Evolutionary conservation across 1,140 invertebrate species (phyloP).

Genomic region (Oscheius sp.): DNA sequence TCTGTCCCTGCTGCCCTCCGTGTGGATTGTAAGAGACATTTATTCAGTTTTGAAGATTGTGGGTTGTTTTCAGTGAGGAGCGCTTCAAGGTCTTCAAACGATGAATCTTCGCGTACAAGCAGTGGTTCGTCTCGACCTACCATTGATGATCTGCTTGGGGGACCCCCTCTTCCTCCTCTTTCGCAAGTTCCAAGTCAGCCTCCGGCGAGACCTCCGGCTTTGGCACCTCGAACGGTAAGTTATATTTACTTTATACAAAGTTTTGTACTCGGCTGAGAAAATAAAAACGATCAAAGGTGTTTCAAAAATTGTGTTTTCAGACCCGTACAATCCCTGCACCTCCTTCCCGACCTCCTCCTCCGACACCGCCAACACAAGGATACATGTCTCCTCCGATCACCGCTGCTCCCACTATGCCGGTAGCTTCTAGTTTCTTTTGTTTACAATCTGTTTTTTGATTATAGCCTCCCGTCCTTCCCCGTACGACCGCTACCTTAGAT

Average conservation of each 20-base stretch:
- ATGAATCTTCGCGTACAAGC: neutral
- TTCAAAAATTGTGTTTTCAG: neutral
- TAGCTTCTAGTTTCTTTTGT: neutral
- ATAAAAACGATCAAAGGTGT: neutral
- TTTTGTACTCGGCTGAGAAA: too few species aligned
- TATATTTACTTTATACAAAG: neutral
- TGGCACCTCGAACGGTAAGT: neutral
- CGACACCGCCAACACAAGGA: constrained; percentile 18
- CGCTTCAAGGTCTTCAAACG: neutral
- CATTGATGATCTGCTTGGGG: constrained; percentile 10
- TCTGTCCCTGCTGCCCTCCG: constrained; percentile 14
- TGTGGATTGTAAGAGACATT: neutral
- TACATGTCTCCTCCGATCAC: constrained; percentile 36
- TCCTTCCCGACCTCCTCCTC: constrained; percentile 31
- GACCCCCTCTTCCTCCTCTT: neutral
- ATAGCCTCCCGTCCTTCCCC: too few species aligned
- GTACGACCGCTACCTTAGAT: too few species aligned
- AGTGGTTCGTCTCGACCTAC: neutral
- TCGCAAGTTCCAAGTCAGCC: neutral
- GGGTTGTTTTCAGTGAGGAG: neutral
- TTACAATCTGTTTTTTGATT: too few species aligned
- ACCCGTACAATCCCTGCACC: neutral
- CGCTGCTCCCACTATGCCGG: constrained; percentile 20
- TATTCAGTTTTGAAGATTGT: neutral
- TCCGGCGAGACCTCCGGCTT: neutral